Base-by-base conservation (phyloP, 2,797 vertebrate species). In the Mus minutoides region DNA sequence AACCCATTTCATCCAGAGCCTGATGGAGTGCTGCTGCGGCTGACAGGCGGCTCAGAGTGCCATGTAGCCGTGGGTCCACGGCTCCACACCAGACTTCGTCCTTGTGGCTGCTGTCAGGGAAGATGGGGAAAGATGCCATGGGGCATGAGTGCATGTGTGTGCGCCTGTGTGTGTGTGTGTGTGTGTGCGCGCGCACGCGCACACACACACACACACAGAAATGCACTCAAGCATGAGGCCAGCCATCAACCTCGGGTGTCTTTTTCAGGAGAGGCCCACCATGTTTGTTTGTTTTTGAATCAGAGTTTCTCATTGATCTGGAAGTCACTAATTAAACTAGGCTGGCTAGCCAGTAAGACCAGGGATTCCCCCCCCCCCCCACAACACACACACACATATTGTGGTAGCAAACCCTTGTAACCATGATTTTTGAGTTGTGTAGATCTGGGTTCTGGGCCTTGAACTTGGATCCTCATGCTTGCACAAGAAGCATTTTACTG, bases 1-100 rank as follows among this genome's bases (percentile, higher is more conserved):
- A 79, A 49, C 46, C 40, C 88, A 73, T 86, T 91, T 90, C 82
- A 84, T 34, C 37, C 40, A 64, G 60, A 90, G 87, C 71, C 88
- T 77, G 95, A 83, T 62, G 84, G 77, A 71, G 71, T 16, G 58
- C 2, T 58, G 82, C 22, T 19, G 76, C 69, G 73, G 34, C 91
- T 9, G 29, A 67, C 64, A 46, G 60, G 31, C 2, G 6, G 29
- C 56, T 84, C 12, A 1, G 60, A 3, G 46, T 34, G 34, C 71
- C 91, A 29, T 54, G 95, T 37, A 54, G 89, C 67, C 69, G 22
- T 3, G 40, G 87, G 43, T 4, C 29, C 0, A 6, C 49, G 37
- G 60, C 37, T 19, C 34, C 22, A 13, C 52, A 90, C n/a, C 6
- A 1, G 49, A 56, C 69, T 86, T 62, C 26, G 0, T 34, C 19